Evolutionary conservation across 2,888 invertebrate species (phyloP), one percentile per base, ranked within the genome.

Genomic region (Crepidodera aurea): DNA sequence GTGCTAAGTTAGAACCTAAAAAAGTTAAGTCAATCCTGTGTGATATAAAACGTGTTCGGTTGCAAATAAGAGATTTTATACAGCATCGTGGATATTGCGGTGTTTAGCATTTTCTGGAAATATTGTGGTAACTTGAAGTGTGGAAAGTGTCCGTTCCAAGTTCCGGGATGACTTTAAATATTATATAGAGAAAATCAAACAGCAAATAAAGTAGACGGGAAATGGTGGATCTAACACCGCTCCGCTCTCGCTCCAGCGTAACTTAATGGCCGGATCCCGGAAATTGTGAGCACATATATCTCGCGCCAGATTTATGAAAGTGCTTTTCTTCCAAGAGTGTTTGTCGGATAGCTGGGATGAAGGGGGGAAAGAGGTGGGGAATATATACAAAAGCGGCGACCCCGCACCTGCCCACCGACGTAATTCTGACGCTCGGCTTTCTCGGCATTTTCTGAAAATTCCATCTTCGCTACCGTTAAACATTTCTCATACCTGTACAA

Each of bases 251-350:
- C 75, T 76, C 73, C 78, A 73, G 75, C 77, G 79, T 77, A 80
- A 79, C 81, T 81, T 90, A 90, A 90, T 90, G 90, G 90, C 90
- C 90, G 90, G 90, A 90, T 90, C 90, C 90, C 88, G 90, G 90
- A 90, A 90, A 90, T 90, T 90, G 90, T 90, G 90, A 90, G 88
- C 90, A 89, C 90, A 90, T 90, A 90, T 90, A 91, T 91, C 90
- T 90, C 88, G 86, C 85, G 86, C 89, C 90, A 90, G 91, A 91
- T 91, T 91, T 91, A 91, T 91, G 90, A 91, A 91, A 91, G 90
- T 89, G 89, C 90, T 81, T 82, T 82, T 81, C 81, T 82, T 82
- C 80, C 78, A 74, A 74, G 78, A 74, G 78, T 73, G 75, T 76
- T 76, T 75, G 75, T 73, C 75, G 70, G 71, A 62, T 71, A 70